Percentiles rank a stretch among this genome's conserved stretches.
Evolutionary conservation across 2,888 invertebrate genomes (phyloP).

Genomic region (Biston betularia): DNA sequence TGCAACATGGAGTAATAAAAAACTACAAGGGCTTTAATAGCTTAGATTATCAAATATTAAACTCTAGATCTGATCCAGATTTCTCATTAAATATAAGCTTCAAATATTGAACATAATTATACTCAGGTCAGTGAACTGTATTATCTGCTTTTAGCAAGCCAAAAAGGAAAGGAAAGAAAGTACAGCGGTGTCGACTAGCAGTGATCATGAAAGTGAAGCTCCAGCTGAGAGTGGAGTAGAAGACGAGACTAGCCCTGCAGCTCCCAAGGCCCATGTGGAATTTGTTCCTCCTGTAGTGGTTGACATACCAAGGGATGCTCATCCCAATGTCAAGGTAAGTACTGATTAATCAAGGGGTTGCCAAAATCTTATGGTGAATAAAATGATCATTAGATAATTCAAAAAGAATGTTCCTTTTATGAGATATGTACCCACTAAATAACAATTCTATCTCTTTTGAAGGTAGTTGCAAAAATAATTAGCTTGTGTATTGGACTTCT

Average conservation of each 20-base stretch:
- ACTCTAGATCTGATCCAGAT: too few species aligned
- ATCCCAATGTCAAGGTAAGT: constrained; percentile 78
- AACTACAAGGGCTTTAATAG: too few species aligned
- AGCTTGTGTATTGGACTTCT: background rate
- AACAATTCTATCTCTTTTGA: too few species aligned
- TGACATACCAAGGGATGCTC: constrained; percentile 84
- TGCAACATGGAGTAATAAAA: too few species aligned
- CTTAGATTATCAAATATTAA: too few species aligned
- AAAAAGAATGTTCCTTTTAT: too few species aligned
- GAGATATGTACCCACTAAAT: too few species aligned
- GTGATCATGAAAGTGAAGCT: constrained; percentile 80
- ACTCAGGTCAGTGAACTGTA: too few species aligned
- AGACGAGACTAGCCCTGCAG: constrained; percentile 65
- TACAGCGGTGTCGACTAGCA: constrained; percentile 64
- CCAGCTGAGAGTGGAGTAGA: constrained; percentile 78
- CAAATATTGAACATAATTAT: too few species aligned
- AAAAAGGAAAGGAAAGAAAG: constrained; percentile 81
- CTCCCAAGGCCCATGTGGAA: constrained; percentile 87
- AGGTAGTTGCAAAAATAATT: too few species aligned
- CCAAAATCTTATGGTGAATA: background rate
- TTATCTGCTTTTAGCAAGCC: constrained; percentile 61
- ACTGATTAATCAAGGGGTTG: background rate
- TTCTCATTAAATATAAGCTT: too few species aligned
- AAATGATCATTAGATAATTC: background rate
- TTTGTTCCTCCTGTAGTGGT: constrained; percentile 88